A percentile compares a stretch with the other conserved stretches of the same genome.
Evolutionary conservation across 2,113 vertebrate species (phyloP).

Genomic region (Corythornis vintsioides): DNA sequence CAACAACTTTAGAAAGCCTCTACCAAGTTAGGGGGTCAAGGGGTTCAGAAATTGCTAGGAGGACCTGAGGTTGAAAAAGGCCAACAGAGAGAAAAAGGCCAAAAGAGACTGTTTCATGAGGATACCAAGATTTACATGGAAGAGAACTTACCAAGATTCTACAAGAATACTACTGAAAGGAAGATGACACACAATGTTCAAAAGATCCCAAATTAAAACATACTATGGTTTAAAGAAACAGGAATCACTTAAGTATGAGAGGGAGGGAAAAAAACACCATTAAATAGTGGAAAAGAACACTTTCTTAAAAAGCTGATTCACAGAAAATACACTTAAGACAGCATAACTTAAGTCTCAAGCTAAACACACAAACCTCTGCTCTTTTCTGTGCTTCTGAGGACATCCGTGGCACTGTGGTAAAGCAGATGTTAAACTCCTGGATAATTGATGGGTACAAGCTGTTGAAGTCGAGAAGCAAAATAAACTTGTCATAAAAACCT

Average conservation of each 20-base stretch:
- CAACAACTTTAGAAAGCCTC: background rate
- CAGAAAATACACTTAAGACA: background rate
- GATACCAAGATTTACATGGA: background rate
- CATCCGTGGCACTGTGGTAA: constrained; percentile 91
- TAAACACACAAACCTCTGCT: constrained; percentile 53
- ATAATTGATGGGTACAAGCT: constrained; percentile 99
- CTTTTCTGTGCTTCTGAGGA: constrained; percentile 70
- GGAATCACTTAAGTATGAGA: background rate
- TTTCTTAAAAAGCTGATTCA: background rate
- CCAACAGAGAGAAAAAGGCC: background rate
- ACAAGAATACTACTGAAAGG: background rate
- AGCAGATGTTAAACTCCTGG: constrained; percentile 99
- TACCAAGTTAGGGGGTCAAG: background rate
- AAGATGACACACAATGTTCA: background rate
- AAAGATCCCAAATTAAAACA: background rate
- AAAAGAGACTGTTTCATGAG: background rate
- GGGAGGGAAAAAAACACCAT: background rate
- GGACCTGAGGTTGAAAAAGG: background rate
- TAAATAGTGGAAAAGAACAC: background rate
- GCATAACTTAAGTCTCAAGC: background rate
- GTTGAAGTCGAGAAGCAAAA: constrained; percentile 99
- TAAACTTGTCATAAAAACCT: constrained; percentile 99
- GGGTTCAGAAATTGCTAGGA: background rate
- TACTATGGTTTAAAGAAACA: background rate
- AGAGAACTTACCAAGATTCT: background rate